phyloP scores from a whole-genome alignment of 2,797 vertebrate species.

The Coluber constrictor region DNA sequence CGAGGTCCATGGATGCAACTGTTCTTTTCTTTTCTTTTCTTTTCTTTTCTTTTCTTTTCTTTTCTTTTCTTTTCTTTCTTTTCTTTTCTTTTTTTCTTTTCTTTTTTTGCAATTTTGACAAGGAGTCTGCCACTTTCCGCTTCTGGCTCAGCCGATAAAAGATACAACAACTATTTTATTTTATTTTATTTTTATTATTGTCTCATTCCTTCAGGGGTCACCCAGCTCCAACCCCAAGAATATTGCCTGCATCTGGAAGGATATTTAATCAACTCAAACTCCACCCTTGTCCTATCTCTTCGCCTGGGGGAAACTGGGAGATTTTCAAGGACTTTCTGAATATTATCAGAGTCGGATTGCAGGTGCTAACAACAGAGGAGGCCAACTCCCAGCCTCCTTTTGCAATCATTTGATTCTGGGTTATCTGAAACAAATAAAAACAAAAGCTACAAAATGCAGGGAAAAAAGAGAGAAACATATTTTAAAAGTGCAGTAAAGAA shows the following conservation, averaged over 20 bases:
- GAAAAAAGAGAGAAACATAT: background rate
- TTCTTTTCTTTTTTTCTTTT: fast-evolving
- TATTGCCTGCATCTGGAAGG: background rate
- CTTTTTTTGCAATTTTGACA: too few relatives aligned
- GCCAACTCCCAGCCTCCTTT: background rate
- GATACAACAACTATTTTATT: background rate
- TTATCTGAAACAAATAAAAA: background rate
- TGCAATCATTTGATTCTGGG: background rate
- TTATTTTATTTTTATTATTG: background rate
- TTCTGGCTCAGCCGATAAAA: background rate
- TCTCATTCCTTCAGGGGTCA: too few relatives aligned
- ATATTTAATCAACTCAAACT: background rate
- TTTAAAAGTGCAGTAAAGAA: background rate
- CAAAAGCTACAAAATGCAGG: background rate
- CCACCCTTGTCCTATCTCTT: background rate
- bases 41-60: too few relatives aligned
- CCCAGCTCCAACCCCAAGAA: too few relatives aligned
- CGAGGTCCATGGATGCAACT: too few relatives aligned
- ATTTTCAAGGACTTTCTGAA: background rate
- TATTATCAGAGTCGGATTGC: background rate
- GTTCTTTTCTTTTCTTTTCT: fast-evolving
- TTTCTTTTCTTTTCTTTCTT: too few relatives aligned
- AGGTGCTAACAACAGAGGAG: background rate
- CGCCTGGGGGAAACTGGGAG: fast-evolving
- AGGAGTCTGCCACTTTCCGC: too few relatives aligned